Evolutionary conservation across 1,140 invertebrate species (phyloP).

Genomic region (Penaeus chinensis): DNA sequence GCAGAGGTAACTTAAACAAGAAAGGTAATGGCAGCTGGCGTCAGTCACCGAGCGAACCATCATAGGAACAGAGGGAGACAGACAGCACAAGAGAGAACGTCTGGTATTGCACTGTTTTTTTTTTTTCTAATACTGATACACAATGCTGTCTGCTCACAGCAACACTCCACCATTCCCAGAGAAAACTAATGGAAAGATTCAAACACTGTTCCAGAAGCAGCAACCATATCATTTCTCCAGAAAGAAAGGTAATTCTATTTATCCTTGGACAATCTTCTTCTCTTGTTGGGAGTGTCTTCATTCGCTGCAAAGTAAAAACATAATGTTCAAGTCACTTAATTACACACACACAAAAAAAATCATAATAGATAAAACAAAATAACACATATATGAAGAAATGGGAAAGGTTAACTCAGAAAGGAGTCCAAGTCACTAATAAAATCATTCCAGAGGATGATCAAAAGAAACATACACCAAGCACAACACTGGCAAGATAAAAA

Average conservation of each 20-base stretch:
- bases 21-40: slow-evolving; percentile 24
- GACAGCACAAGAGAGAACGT: slow-evolving; percentile 51
- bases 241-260: slow-evolving; percentile 50
- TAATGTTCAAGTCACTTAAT: not conserved
- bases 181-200: slow-evolving; percentile 36
- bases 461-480: too few relatives aligned
- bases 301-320: slow-evolving; percentile 51
- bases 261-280: slow-evolving; percentile 62
- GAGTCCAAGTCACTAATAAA: too few relatives aligned
- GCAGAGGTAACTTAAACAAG: slow-evolving; percentile 47
- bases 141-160: slow-evolving; percentile 53
- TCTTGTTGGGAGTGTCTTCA: slow-evolving; percentile 61
- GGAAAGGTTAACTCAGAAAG: too few relatives aligned
- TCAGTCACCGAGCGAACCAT: not conserved
- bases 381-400: too few relatives aligned
- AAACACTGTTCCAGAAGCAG: slow-evolving; percentile 29
- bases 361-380: not conserved
- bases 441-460: too few relatives aligned
- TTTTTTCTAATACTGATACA: slow-evolving; percentile 57
- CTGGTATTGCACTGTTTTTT: slow-evolving; percentile 51
- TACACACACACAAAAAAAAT: not conserved
- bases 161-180: slow-evolving; percentile 43
- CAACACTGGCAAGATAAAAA: too few relatives aligned
- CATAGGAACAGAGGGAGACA: slow-evolving; percentile 57
- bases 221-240: slow-evolving; percentile 22